These are phyloP conservation scores for Ophion costatus DNA, from an alignment of 2,888 invertebrate species.

Conservation along the genomic window DNA sequence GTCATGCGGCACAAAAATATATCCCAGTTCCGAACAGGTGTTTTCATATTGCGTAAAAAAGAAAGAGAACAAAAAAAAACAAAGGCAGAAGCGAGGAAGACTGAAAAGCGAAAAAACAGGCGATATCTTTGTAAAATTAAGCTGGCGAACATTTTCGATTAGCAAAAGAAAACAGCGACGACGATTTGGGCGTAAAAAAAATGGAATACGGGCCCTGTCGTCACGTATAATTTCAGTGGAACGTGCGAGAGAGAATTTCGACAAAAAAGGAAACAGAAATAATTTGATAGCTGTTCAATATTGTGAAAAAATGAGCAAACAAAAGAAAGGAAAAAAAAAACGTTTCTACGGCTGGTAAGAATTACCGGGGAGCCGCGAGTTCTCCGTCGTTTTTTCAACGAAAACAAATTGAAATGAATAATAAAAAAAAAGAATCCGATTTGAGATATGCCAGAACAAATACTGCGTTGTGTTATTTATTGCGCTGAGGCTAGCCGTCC, in stretches of 20 bases:
- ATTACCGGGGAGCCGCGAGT: conserved; percentile 28
- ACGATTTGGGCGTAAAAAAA: conserved; percentile 24
- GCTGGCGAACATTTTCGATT: conserved; percentile 21
- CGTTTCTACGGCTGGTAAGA: conserved; percentile 24
- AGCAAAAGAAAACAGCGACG: conserved; percentile 16
- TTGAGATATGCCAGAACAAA: conserved; percentile 59
- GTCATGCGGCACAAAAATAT: neutral
- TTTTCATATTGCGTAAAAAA: conserved; percentile 6
- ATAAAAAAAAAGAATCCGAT: conserved; percentile 41
- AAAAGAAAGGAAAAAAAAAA: conserved; percentile 18
- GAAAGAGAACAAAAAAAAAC: conserved; percentile 5
- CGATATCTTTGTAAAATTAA: conserved; percentile 31
- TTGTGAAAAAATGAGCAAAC: conserved; percentile 43
- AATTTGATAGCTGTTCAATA: conserved; percentile 1
- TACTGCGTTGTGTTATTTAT: conserved; percentile 47
- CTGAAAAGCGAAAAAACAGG: conserved; percentile 10
- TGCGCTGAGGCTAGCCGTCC: too few species aligned
- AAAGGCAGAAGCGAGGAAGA: neutral
- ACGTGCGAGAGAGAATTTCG: neutral
- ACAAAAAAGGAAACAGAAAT: conserved; percentile 14
- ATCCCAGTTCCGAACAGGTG: conserved; percentile 4
- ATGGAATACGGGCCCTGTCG: conserved; percentile 10
- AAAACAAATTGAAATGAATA: conserved; percentile 32
- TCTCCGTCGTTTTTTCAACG: conserved; percentile 43
- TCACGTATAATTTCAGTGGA: conserved; percentile 48